Conservation (phyloP, 2,888 invertebrate species). For the Tridacna gigas region DNA sequence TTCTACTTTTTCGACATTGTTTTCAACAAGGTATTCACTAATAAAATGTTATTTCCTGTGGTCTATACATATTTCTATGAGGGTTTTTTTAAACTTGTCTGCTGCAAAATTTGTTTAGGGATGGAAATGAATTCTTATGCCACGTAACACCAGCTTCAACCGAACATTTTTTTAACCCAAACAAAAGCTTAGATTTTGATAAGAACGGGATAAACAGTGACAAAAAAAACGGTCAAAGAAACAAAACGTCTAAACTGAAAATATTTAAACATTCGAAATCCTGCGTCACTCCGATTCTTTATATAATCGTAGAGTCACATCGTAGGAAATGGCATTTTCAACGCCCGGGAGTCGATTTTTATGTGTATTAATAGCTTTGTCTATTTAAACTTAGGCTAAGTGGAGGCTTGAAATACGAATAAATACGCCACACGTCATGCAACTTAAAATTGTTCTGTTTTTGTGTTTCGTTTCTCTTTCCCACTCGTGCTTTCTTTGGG, state of each 20-base stretch:
- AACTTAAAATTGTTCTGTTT: not conserved
- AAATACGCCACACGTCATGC: not conserved
- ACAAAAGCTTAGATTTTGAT: not conserved
- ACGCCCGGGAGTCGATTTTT: constrained; percentile 3
- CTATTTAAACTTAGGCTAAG: not conserved
- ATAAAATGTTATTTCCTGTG: not conserved
- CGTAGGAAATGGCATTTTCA: constrained; percentile 1
- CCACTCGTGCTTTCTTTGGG: too few relatives aligned
- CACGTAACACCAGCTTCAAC: not conserved
- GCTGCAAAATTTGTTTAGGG: not conserved
- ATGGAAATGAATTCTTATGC: not conserved
- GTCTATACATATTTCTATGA: not conserved
- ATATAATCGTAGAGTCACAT: not conserved
- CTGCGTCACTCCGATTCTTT: not conserved
- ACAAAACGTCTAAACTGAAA: not conserved
- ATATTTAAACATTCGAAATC: constrained; percentile 10
- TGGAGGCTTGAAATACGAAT: constrained; percentile 17
- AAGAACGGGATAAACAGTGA: not conserved
- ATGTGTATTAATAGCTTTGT: constrained; percentile 13
- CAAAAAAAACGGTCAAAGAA: not conserved
- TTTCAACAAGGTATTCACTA: not conserved
- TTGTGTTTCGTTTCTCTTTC: too few relatives aligned
- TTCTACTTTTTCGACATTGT: not conserved
- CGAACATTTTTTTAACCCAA: not conserved
- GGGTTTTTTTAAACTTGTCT: not conserved